A percentile compares a stretch with the other conserved stretches of the same genome.
phyloP scores from a whole-genome alignment of 92 coral and sea anemone species.

The Epizoanthus stellaris region DNA sequence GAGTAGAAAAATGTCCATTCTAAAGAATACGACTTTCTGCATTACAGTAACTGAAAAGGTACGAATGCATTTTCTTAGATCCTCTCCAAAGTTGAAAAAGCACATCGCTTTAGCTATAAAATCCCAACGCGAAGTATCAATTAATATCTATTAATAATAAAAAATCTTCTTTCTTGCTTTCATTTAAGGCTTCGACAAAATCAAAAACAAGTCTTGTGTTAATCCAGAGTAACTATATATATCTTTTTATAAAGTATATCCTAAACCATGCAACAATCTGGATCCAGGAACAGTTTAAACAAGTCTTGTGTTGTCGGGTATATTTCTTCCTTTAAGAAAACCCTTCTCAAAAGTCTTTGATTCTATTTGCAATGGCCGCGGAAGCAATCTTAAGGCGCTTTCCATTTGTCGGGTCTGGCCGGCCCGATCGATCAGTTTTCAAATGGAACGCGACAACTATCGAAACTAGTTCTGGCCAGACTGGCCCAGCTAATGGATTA shows the following conservation, averaged over 20 bases:
- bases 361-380: constrained; percentile 40
- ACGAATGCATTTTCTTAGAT: constrained; percentile 12
- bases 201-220: constrained; percentile 11
- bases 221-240: constrained; percentile 17
- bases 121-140: constrained; percentile 9
- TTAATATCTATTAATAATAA: constrained; percentile 34
- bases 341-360: constrained; percentile 27
- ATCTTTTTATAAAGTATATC: too few species aligned
- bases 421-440: too few species aligned
- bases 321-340: constrained; percentile 4
- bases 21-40: too few species aligned
- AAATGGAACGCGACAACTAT: too few species aligned
- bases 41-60: neutral
- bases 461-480: too few species aligned
- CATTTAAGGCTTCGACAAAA: constrained; percentile 7
- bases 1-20: too few species aligned
- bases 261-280: too few species aligned
- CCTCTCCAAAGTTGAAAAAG: constrained; percentile 43
- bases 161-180: constrained; percentile 11
- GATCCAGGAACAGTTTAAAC: too few species aligned
- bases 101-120: constrained; percentile 24
- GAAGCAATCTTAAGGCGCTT: neutral
- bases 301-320: constrained; percentile 3
- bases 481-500: too few species aligned
- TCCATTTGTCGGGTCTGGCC: too few species aligned